A percentile compares a stretch with the other conserved stretches of the same genome.
Evolutionary conservation across 2,888 invertebrate genomes (phyloP).

Genomic region (Acleris laterana): DNA sequence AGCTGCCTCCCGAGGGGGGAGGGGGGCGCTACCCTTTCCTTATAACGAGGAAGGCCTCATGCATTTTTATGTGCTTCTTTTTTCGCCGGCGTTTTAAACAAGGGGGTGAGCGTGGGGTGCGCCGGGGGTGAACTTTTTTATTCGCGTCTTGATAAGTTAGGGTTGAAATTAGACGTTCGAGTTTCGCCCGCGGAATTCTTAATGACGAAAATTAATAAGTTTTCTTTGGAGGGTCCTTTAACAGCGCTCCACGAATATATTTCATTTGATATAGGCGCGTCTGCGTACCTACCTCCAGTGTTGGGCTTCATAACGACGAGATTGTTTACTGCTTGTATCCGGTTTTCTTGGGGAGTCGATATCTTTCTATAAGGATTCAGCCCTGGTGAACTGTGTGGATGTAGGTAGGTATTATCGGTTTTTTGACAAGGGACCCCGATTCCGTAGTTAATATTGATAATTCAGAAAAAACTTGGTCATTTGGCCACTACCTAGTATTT

Average conservation of each 20-base stretch:
- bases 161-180: slow-evolving; percentile 85
- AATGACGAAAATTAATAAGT: slow-evolving; percentile 85
- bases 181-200: slow-evolving; percentile 85
- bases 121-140: slow-evolving; percentile 82
- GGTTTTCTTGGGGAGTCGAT: too few relatives aligned
- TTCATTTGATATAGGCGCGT: slow-evolving; percentile 22
- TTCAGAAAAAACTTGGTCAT: too few relatives aligned
- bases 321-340: not conserved
- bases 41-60: slow-evolving; percentile 86
- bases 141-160: slow-evolving; percentile 86
- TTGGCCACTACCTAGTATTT: too few relatives aligned
- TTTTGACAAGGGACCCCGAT: too few relatives aligned
- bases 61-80: slow-evolving; percentile 86
- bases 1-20: slow-evolving; percentile 78
- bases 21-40: slow-evolving; percentile 83
- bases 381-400: too few relatives aligned
- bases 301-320: not conserved
- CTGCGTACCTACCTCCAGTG: slow-evolving; percentile 11
- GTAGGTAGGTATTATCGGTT: too few relatives aligned
- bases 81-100: slow-evolving; percentile 85
- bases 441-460: too few relatives aligned
- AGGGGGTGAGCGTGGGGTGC: slow-evolving; percentile 82
- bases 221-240: slow-evolving; percentile 79
- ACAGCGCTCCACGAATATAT: slow-evolving; percentile 59
- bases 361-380: too few relatives aligned